phyloP scores from a whole-genome alignment of 2,888 invertebrate species.

The Xestobium rufovillosum region DNA sequence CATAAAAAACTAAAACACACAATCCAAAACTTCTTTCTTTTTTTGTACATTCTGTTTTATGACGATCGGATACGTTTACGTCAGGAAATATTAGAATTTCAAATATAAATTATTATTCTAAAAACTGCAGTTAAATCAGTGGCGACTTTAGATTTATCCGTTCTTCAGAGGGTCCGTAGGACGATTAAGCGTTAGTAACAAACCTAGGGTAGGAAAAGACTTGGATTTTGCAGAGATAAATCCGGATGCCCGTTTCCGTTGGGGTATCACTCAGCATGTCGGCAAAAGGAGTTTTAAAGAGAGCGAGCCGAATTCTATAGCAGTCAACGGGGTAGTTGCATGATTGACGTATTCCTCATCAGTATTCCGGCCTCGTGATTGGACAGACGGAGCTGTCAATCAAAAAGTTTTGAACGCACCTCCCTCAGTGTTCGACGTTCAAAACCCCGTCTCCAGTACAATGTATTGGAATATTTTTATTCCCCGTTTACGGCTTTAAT shows the following conservation, averaged over 20 bases:
- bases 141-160: no score
- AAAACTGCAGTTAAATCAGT: no score
- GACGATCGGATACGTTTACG: no score
- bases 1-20: no score
- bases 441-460: conserved; percentile 26
- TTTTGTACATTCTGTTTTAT: no score
- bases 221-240: conserved; percentile 1
- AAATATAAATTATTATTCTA: no score
- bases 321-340: conserved; percentile 26
- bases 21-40: no score
- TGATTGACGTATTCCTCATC: conserved; percentile 75
- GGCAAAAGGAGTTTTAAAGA: conserved; percentile 1
- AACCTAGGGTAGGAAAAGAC: no score
- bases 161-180: no score
- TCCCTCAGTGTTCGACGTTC: conserved; percentile 33
- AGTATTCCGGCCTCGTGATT: conserved; percentile 68
- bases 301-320: conserved; percentile 1
- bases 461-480: conserved; percentile 45
- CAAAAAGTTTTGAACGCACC: conserved; percentile 51
- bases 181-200: no score
- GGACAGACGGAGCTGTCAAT: conserved; percentile 76
- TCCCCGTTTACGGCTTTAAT: conserved; percentile 40
- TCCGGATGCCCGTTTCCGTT: conserved; percentile 1
- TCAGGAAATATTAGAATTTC: no score
- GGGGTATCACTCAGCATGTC: conserved; percentile 1